Evolutionary conservation across 2,797 vertebrate species (phyloP).

Genomic region (Falco berigora): DNA sequence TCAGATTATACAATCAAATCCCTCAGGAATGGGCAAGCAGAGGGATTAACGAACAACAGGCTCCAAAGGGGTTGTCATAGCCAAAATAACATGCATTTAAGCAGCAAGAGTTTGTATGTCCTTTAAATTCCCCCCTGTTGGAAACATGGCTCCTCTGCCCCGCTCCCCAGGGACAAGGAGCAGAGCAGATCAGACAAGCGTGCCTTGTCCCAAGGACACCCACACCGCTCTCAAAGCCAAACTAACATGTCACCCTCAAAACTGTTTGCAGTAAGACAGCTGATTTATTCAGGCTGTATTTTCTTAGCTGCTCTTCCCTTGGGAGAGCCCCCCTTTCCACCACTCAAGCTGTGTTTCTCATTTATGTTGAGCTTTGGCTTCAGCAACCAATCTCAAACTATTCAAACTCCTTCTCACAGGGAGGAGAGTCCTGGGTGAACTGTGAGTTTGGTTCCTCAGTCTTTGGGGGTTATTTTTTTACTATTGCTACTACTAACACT

Average conservation of each 20-base stretch:
- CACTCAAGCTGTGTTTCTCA: slow-evolving; percentile 59
- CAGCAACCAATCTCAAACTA: slow-evolving; percentile 28
- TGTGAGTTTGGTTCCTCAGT: background rate
- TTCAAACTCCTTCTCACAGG: slow-evolving; percentile 26
- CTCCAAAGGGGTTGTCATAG: slow-evolving; percentile 42
- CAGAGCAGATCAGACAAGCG: background rate
- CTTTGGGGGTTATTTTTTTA: slow-evolving; percentile 4
- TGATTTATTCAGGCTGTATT: slow-evolving; percentile 37
- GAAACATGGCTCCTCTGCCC: background rate
- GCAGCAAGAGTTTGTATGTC: background rate
- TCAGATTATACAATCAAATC: slow-evolving; percentile 53
- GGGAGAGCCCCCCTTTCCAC: background rate
- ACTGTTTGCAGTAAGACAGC: background rate
- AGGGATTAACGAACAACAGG: slow-evolving; percentile 52
- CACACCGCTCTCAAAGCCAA: background rate
- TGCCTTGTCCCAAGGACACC: background rate
- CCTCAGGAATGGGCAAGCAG: slow-evolving; percentile 16
- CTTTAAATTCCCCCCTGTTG: background rate
- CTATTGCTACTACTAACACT: slow-evolving; percentile 22
- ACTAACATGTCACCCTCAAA: background rate
- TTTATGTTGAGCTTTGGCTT: slow-evolving; percentile 43
- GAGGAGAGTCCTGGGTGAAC: slow-evolving; percentile 1
- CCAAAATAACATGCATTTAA: background rate
- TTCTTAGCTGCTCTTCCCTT: slow-evolving; percentile 37
- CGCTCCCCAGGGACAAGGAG: background rate